Evolutionary conservation across 2,888 invertebrate species (phyloP).

Genomic region (Microctonus brassicae): DNA sequence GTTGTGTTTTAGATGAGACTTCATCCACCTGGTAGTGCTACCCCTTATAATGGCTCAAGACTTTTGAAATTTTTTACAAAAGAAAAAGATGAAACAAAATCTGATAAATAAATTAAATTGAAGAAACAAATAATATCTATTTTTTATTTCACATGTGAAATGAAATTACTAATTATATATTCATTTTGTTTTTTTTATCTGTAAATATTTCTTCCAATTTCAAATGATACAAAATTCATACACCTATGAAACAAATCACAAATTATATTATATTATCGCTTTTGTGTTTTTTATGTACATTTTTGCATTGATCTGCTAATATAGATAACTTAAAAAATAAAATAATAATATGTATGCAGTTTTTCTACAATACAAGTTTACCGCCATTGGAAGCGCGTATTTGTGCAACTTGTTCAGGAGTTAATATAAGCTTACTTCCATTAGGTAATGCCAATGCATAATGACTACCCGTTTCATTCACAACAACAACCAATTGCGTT

Average conservation of each 20-base stretch:
- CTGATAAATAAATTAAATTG: constrained; percentile 60
- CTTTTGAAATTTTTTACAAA: constrained; percentile 71
- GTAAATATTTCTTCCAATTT: no score
- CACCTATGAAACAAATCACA: neutral
- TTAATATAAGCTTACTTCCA: constrained; percentile 67
- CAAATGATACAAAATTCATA: no score
- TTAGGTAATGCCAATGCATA: constrained; percentile 67
- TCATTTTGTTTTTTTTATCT: constrained; percentile 3
- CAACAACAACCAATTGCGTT: constrained; percentile 64
- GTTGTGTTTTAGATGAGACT: constrained; percentile 75
- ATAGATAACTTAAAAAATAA: constrained; percentile 7
- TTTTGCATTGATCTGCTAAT: neutral
- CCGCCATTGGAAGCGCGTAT: constrained; percentile 68
- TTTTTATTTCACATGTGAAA: no score
- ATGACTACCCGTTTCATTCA: constrained; percentile 67
- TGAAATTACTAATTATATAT: no score
- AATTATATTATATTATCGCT: neutral
- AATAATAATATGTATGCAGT: constrained; percentile 8
- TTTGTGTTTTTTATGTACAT: constrained; percentile 14
- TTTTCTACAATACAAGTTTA: constrained; percentile 62
- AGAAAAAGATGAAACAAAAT: constrained; percentile 52
- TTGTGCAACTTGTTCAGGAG: constrained; percentile 67
- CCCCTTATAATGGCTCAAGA: constrained; percentile 72
- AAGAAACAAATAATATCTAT: constrained; percentile 44
- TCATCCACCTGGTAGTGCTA: constrained; percentile 77